These are phyloP conservation scores for Epinotia nisella DNA, from an alignment of 2,888 invertebrate genomes.

Conservation along the genomic window DNA sequence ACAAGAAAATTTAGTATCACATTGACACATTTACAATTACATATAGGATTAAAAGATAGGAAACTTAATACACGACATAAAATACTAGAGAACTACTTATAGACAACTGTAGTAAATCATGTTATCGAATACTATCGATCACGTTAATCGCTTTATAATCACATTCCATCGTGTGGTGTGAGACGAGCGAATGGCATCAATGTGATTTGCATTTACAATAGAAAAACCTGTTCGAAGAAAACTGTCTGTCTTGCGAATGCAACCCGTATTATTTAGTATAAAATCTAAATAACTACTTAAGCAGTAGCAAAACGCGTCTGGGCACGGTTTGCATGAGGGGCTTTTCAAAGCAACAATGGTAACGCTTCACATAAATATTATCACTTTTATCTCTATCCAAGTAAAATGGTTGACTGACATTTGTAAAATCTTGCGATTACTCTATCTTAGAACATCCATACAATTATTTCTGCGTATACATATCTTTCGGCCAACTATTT, in stretches of 20 bases:
- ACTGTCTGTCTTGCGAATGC: neutral
- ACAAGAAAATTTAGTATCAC: neutral
- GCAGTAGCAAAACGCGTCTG: too few relatives aligned
- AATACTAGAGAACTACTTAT: slow-evolving; percentile 11
- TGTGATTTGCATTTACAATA: slow-evolving; percentile 26
- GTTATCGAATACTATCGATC: slow-evolving; percentile 38
- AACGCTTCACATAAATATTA: too few relatives aligned
- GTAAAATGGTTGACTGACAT: too few relatives aligned
- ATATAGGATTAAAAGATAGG: slow-evolving; percentile 2
- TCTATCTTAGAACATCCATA: too few relatives aligned
- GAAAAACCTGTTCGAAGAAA: slow-evolving; percentile 26
- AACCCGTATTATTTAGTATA: too few relatives aligned
- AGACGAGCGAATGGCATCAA: slow-evolving; percentile 22
- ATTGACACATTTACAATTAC: neutral
- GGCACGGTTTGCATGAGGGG: too few relatives aligned
- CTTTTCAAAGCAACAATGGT: too few relatives aligned
- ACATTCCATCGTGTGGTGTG: slow-evolving; percentile 27
- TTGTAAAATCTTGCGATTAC: too few relatives aligned
- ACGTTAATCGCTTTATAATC: slow-evolving; percentile 37
- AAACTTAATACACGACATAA: neutral
- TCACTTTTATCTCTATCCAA: too few relatives aligned
- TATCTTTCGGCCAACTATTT: too few relatives aligned
- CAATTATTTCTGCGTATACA: too few relatives aligned
- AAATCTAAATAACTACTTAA: too few relatives aligned
- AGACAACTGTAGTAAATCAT: slow-evolving; percentile 31